Evolutionary conservation across 2,797 vertebrate genomes (phyloP).

Genomic region (Tolypeutes matacus): DNA sequence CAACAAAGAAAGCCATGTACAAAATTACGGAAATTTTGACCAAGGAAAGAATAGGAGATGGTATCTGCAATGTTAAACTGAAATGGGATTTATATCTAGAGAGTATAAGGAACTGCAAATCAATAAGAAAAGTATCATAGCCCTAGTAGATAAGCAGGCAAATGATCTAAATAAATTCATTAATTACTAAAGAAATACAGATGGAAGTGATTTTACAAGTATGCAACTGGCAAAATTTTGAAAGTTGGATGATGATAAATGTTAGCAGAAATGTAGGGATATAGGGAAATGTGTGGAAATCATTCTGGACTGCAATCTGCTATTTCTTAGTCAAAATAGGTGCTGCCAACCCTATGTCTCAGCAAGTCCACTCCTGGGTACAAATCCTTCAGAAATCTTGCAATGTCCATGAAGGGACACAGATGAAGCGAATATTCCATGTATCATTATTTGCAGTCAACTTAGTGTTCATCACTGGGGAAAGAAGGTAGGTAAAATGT

Average conservation of each 20-base stretch:
- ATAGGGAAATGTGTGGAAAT: neutral
- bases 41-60: neutral
- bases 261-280: neutral
- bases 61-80: neutral
- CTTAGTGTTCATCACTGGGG: neutral
- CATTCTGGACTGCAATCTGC: neutral
- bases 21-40: neutral
- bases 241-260: neutral
- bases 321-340: neutral
- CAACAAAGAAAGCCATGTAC: neutral
- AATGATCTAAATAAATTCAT: neutral
- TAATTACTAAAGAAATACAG: neutral
- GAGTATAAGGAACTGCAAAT: neutral
- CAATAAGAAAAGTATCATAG: neutral
- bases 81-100: neutral
- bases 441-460: neutral
- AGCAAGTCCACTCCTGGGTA: neutral
- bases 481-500: neutral
- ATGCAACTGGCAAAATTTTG: neutral
- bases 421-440: neutral
- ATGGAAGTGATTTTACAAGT: neutral
- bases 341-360: neutral
- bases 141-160: neutral
- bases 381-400: neutral
- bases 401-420: neutral